A percentile compares a stretch with the other conserved stretches of the same genome.
phyloP scores from a whole-genome alignment of 2,113 vertebrate species.

The Cercopithecus mona region DNA sequence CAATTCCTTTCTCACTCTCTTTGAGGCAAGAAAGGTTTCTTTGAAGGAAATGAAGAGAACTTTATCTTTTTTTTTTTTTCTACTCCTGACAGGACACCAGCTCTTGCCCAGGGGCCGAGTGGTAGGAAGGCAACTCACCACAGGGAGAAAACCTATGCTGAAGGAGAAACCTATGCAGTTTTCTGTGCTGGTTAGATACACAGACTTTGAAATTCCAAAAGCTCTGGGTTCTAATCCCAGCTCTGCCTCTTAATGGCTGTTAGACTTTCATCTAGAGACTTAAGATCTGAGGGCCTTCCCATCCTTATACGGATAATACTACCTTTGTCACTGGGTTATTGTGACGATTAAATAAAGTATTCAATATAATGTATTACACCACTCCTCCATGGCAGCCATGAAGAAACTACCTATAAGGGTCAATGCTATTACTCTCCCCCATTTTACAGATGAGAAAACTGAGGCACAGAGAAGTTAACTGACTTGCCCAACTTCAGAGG shows the following conservation, averaged over 20 bases:
- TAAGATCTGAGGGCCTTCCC: background rate
- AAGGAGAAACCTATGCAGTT: background rate
- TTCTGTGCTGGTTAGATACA: background rate
- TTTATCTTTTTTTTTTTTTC: background rate
- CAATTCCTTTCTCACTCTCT: background rate
- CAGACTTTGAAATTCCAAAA: background rate
- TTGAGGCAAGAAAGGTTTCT: background rate
- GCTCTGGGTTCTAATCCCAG: background rate
- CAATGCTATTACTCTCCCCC: background rate
- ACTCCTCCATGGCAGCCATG: background rate
- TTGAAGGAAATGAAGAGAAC: background rate
- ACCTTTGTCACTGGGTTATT: background rate
- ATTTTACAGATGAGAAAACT: background rate
- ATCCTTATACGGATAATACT: too few relatives aligned
- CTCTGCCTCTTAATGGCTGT: background rate
- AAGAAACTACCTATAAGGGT: background rate
- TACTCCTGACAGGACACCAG: background rate
- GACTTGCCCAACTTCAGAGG: background rate
- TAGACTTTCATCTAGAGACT: background rate
- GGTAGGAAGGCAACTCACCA: background rate
- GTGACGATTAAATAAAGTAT: background rate
- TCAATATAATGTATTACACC: background rate
- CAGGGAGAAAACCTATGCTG: rapidly evolving
- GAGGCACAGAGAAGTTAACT: background rate
- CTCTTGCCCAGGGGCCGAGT: background rate